phyloP scores from a whole-genome alignment of 1,140 invertebrate genomes.

The Telenomus remus region DNA sequence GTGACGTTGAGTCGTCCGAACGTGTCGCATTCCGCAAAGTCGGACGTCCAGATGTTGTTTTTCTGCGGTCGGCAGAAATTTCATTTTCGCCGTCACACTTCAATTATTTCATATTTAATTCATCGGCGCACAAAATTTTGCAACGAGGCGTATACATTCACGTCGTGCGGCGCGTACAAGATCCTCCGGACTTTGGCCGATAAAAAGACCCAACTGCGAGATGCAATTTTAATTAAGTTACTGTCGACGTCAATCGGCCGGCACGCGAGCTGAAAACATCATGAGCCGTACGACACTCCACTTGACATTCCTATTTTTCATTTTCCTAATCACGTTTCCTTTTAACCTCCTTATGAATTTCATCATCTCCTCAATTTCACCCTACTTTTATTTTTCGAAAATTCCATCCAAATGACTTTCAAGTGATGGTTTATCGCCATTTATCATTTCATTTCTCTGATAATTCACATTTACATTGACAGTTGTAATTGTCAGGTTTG shows the following conservation, averaged over 20 bases:
- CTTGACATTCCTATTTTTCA: slow-evolving; percentile 40
- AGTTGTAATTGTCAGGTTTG: too few species aligned
- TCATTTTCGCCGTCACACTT: slow-evolving; percentile 30
- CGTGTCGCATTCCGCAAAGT: background rate
- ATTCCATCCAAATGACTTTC: too few species aligned
- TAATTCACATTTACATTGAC: too few species aligned
- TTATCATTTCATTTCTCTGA: too few species aligned
- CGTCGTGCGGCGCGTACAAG: slow-evolving; percentile 19
- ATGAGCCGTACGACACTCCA: slow-evolving; percentile 27
- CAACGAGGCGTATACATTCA: slow-evolving; percentile 42
- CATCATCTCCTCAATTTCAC: too few species aligned
- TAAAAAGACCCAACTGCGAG: slow-evolving; percentile 28
- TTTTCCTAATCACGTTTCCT: slow-evolving; percentile 28
- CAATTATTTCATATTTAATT: slow-evolving; percentile 45
- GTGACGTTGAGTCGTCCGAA: too few species aligned
- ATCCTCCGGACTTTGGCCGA: slow-evolving; percentile 14
- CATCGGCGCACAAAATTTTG: slow-evolving; percentile 32
- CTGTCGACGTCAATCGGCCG: slow-evolving; percentile 48
- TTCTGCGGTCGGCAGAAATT: slow-evolving; percentile 3
- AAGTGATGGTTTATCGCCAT: too few species aligned
- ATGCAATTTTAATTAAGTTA: slow-evolving; percentile 57
- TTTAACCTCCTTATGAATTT: background rate
- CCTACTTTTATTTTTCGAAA: too few species aligned
- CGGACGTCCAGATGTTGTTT: background rate
- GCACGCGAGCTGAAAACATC: slow-evolving; percentile 53